Evolutionary conservation across 1,140 invertebrate species (phyloP).

Genomic region (Telenomus remus): DNA sequence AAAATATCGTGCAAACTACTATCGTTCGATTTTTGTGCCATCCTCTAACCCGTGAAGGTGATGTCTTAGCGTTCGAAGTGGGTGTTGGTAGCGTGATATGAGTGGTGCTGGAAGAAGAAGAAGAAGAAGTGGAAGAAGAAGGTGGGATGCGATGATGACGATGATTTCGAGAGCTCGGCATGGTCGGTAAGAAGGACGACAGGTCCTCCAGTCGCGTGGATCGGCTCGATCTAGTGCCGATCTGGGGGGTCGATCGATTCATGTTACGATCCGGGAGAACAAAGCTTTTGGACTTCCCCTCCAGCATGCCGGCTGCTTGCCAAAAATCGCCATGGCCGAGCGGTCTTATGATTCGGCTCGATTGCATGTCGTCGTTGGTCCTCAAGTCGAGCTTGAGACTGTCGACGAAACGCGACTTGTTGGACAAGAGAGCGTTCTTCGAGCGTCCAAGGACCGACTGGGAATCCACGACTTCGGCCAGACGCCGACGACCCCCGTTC

Average conservation of each 20-base stretch:
- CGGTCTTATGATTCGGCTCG: constrained; percentile 63
- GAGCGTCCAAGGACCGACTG: constrained; percentile 34
- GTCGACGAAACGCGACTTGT: constrained; percentile 37
- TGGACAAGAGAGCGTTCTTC: constrained; percentile 31
- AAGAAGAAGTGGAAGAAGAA: constrained; percentile 72
- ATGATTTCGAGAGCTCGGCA: constrained; percentile 57
- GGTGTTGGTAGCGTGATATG: constrained; percentile 71
- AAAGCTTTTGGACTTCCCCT: constrained; percentile 69
- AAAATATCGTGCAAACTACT: constrained; percentile 53
- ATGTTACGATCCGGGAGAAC: constrained; percentile 64
- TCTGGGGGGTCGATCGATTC: constrained; percentile 54
- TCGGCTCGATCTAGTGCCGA: constrained; percentile 56
- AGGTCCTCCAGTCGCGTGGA: constrained; percentile 53
- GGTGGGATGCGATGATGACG: constrained; percentile 63
- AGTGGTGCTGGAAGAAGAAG: constrained; percentile 73
- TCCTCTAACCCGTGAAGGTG: constrained; percentile 72
- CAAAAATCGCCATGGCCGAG: constrained; percentile 60
- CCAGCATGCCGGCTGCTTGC: constrained; percentile 62
- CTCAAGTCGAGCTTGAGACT: constrained; percentile 35
- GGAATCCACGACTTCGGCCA: constrained; percentile 48
- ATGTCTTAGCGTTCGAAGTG: constrained; percentile 62
- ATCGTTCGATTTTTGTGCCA: constrained; percentile 54
- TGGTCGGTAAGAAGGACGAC: constrained; percentile 52
- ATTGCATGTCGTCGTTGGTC: constrained; percentile 31
- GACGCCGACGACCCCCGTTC: constrained; percentile 34